Evolutionary conservation across 2,888 invertebrate genomes (phyloP), one percentile per base, ranked within the genome.

Genomic region (Drosophila formosana): DNA sequence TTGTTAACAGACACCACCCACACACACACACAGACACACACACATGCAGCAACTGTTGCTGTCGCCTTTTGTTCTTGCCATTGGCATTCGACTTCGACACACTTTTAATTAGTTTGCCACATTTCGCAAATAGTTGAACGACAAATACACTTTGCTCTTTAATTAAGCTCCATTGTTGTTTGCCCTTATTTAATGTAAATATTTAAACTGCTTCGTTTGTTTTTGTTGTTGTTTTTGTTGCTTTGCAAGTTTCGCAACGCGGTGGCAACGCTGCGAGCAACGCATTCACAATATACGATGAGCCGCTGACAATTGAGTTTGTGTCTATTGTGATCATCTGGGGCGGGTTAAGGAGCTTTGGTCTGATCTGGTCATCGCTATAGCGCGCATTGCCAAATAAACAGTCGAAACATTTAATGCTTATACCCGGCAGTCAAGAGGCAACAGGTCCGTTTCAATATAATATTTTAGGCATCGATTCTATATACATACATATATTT

Each of bases 81-180:
- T 78, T 87, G 86, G 86, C 88, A 88, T 82, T 88, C 79, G 78
- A 72, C 75, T 72, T 66, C 87, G 82, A 80, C 88, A 85, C 83
- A 80, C 65, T 85, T 85, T 88, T 88, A 82, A 82, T 82, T 82
- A 82, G 82, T 82, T 88, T 85, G 80, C 80, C 88, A 82, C 82
- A 82, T 88, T 88, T 82, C 49, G 82, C 88, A 81, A 81, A 81
- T 82, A 81, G 88, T 88, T 82, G 53, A 71, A 85, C 43, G 85
- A 68, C 86, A 88, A 88, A 82, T 79, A 82, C 63, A 71, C 80
- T 79, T 63, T 65, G 52, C 70, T 70, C 72, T 68, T 88, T 88
- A 82, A 82, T 82, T 82, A 82, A 75, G 72, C 58, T 13, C 13
- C 18, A 41, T 13, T 41, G 39, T 41, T 41, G 45, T 60, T 57